Base-by-base conservation (phyloP, 2,113 vertebrate genomes). In the Stegastes partitus region DNA sequence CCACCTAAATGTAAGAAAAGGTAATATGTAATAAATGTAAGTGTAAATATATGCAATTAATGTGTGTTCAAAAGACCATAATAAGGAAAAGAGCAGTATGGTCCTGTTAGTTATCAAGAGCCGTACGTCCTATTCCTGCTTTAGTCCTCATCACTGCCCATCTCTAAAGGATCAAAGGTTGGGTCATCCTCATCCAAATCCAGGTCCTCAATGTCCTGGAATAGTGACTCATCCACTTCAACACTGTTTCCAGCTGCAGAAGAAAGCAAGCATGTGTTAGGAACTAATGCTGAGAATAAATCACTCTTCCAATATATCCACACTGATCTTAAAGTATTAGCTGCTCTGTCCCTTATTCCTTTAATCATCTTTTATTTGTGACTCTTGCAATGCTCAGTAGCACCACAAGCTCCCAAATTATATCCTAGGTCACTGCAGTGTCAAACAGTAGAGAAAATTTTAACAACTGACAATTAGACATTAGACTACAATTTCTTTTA, bases 201-300 rank as follows among this genome's bases (percentile, higher is more conserved):
- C 91, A 99, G 92, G 86, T 99, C 97, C 69, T 99, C 98, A 88
- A 99, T 97, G 87, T 99, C 98, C 90, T 99, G 98, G 90, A 99
- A 99, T 53, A 99, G 93, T 1, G 98, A 99, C 91, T 99, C 98
- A 51, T 99, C 98, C 79, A 99, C 98, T 74, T 99, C 97, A 81
- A 99, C 97, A 0, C 89, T 99, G 92, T 99, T 99, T 85, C 96
- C 98, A 92, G 92, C 97, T 98, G 92, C 51, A 74, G 58, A 80
- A 80, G 5, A 64, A 51, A 53, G 26, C 11, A 45, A 37, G 5
- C 12, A 10, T 31, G 4, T 39, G 26, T 69, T 34, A 66, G 51
- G 42, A 15, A 55, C 8, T 8, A 34, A 9, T 34, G 31, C 31
- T 34, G 31, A 34, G 31, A 9, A 34, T 34, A 34, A 34, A 34